Conservation (phyloP, 2,888 invertebrate species). For the Linnaemya vulpina region DNA sequence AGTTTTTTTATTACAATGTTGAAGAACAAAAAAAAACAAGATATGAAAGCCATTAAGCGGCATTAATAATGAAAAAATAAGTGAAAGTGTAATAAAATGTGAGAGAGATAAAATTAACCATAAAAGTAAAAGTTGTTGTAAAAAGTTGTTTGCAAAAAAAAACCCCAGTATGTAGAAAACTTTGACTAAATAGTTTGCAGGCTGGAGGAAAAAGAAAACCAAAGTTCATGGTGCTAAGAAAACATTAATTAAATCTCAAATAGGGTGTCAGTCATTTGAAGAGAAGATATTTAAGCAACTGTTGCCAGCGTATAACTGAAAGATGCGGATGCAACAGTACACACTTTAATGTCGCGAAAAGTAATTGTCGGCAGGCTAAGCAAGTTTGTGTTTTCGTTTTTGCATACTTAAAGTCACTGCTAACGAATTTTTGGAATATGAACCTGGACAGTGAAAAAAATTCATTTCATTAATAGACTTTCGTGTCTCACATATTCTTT, state of each 20-base stretch:
- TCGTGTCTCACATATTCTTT: too few species aligned
- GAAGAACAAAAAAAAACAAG: not conserved
- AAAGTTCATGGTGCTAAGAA: not conserved
- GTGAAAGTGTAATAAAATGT: not conserved
- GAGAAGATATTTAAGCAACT: too few species aligned
- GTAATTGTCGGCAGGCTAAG: too few species aligned
- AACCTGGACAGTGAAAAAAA: too few species aligned
- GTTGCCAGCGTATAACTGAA: too few species aligned
- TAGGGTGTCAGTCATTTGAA: too few species aligned
- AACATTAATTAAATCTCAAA: not conserved
- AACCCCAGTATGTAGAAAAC: not conserved
- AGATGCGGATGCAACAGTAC: too few species aligned
- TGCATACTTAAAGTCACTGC: too few species aligned
- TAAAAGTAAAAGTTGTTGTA: slow-evolving; percentile 1
- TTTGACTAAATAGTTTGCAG: not conserved
- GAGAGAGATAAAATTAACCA: not conserved
- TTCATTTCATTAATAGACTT: too few species aligned
- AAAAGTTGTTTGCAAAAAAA: not conserved
- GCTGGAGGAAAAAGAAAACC: not conserved
- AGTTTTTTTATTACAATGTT: not conserved
- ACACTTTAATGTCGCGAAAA: too few species aligned
- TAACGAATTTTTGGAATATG: too few species aligned
- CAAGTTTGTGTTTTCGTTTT: too few species aligned
- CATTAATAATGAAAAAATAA: not conserved
- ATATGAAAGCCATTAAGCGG: slow-evolving; percentile 17